A percentile compares a stretch with the other conserved stretches of the same genome.
Evolutionary conservation across 2,797 vertebrate genomes (phyloP).

Genomic region (Pithecia hirsuta): DNA sequence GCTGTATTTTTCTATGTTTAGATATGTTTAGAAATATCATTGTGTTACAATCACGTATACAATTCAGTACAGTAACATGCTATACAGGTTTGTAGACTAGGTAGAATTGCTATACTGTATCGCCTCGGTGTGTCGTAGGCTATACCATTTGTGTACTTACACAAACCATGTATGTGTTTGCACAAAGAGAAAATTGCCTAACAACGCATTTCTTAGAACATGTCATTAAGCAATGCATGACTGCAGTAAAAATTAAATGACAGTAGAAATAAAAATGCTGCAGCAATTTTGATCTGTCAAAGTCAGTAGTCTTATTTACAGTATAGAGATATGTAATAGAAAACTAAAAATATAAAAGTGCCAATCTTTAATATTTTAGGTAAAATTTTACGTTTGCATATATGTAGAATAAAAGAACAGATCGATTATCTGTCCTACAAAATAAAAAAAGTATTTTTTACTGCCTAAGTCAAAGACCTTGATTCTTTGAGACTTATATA

Average conservation of each 20-base stretch:
- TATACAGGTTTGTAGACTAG: background rate
- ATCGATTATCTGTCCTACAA: background rate
- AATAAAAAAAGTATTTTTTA: background rate
- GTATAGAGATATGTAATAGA: background rate
- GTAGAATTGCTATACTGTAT: background rate
- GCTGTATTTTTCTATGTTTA: background rate
- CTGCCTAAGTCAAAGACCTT: background rate
- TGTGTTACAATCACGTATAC: background rate
- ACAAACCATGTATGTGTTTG: background rate
- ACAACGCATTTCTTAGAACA: background rate
- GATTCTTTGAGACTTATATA: background rate
- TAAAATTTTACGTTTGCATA: background rate
- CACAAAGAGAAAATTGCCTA: background rate
- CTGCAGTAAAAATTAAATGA: background rate
- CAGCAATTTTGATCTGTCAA: background rate
- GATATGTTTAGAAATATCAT: background rate
- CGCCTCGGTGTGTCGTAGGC: background rate
- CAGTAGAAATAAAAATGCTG: background rate
- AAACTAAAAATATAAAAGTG: background rate
- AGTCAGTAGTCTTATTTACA: background rate
- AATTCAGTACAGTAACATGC: background rate
- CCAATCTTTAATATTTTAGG: background rate
- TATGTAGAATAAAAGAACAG: conserved; percentile 8
- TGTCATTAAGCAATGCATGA: background rate
- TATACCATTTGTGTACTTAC: background rate